Evolutionary conservation across 1,140 invertebrate genomes (phyloP), one percentile per base, ranked within the genome.

Genomic region (Daktulosphaira vitifoliae): DNA sequence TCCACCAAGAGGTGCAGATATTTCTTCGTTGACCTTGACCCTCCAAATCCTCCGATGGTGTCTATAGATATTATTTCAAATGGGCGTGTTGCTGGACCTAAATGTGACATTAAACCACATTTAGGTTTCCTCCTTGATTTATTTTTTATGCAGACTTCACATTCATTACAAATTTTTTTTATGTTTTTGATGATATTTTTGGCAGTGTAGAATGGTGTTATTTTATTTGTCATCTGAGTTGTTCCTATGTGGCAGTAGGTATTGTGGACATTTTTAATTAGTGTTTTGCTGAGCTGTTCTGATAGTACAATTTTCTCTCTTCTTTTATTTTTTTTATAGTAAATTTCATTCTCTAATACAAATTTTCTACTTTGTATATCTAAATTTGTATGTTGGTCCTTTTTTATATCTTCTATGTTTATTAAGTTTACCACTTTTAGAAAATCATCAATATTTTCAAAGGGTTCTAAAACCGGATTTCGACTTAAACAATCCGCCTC

Each of bases 31-130:
- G 71, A 73, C 56, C 70, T 9, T 42, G 16, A 49, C 4, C 71
- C 70, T 25, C 70, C 70, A 67, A 74, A 72, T 1, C 70, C 73
- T 46, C 71, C 73, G 62, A 75, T 73, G 0, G 71, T 74, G 37
- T 73, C 72, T 11, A 74, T 68, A 8, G 72, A 73, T 13, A 72
- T 59, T 62, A 74, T 79, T 76, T 74, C 76, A 44, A 69, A 70
- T 11, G 69, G 70, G 9, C 50, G 16, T 56, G 52, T 67, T 0
- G 67, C 70, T 59, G 69, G 71, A 9, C 68, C 68, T 4, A 71
- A 23, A 13, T 68, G 67, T 33, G 69, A 70, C 67, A 72, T 68
- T 29, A 70, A 51, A 18, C 67, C 69, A 42, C 25, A 67, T 53
- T 68, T 67, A 7, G 20, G 1, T 51, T 67, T n/a, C 15, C 59